Conservation (phyloP, 1,140 invertebrate species). For the Hypothenemus hampei region DNA sequence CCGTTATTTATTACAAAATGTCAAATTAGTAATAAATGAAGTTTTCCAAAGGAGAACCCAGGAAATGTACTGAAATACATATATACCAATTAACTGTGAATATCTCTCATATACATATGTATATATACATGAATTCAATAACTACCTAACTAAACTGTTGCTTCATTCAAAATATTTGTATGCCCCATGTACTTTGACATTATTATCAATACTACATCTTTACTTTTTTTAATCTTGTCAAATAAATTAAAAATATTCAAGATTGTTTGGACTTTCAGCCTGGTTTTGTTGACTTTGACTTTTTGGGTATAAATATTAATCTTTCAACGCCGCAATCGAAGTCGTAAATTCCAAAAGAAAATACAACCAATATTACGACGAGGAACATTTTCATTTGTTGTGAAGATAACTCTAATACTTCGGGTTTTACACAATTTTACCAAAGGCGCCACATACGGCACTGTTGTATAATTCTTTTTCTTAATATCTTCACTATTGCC, state of each 20-base stretch:
- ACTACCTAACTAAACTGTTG: too few species aligned
- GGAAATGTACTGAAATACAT: not conserved
- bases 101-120: not conserved
- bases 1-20: not conserved
- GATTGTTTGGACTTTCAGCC: too few species aligned
- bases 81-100: not conserved
- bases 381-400: slow-evolving; percentile 21
- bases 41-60: not conserved
- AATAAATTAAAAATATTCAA: too few species aligned
- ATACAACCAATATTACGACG: slow-evolving; percentile 23
- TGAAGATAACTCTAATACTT: slow-evolving; percentile 21
- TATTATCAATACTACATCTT: not conserved
- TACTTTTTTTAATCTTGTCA: slow-evolving; percentile 3
- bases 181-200: not conserved
- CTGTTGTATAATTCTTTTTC: not conserved
- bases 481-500: not conserved
- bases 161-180: not conserved
- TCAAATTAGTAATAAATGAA: slow-evolving; percentile 1
- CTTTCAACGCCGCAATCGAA: slow-evolving; percentile 16
- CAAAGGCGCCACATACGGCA: not conserved
- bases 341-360: slow-evolving; percentile 21
- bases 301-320: slow-evolving; percentile 19
- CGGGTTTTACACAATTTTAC: not conserved
- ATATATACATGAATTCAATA: not conserved
- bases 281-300: not conserved